Evolutionary conservation across 2,113 vertebrate species (phyloP).

Genomic region (Tamias sibiricus): DNA sequence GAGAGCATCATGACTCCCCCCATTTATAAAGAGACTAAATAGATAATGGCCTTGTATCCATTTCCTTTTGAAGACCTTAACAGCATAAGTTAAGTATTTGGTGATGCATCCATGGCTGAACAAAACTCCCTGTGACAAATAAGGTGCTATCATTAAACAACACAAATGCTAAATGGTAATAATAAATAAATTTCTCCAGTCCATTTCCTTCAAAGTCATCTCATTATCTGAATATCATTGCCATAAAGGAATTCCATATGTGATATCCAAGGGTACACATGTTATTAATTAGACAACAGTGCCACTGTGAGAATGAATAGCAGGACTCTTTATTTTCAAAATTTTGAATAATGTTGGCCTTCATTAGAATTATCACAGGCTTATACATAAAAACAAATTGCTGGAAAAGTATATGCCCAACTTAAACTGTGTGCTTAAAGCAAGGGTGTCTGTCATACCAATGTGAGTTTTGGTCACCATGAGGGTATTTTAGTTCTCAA

Average conservation of each 20-base stretch:
- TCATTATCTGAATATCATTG: constrained; percentile 1
- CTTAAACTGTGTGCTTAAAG: constrained; percentile 8
- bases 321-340: neutral
- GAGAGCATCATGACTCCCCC: neutral
- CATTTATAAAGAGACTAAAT: neutral
- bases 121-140: neutral
- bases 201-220: neutral
- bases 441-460: neutral
- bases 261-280: neutral
- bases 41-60: neutral
- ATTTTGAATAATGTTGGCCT: neutral
- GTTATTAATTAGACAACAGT: neutral
- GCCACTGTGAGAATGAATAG: neutral
- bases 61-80: constrained; percentile 16
- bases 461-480: neutral
- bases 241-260: neutral
- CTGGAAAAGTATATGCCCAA: neutral
- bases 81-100: neutral
- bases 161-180: neutral
- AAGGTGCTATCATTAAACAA: neutral
- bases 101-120: neutral
- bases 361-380: neutral
- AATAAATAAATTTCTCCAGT: constrained; percentile 32
- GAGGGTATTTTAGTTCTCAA: neutral
- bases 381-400: neutral